Conservation (phyloP, 2,113 vertebrate species). For the Narcine bancroftii region DNA sequence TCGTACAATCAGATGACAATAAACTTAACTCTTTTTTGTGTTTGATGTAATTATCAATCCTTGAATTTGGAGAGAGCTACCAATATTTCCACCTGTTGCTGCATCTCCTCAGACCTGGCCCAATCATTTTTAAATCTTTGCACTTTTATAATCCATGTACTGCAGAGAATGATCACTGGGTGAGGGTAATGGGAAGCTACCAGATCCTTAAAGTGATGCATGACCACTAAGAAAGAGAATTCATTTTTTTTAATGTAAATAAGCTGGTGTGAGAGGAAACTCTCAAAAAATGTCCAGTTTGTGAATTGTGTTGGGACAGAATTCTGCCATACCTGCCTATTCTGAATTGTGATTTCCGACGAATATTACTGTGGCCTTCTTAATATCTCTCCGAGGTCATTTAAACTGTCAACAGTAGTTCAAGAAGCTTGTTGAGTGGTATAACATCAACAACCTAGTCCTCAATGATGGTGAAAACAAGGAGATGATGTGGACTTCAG, state of each 20-base stretch:
- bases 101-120: constrained; percentile 12
- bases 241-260: neutral
- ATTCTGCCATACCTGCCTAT: neutral
- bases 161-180: neutral
- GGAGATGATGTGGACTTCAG: too few relatives aligned
- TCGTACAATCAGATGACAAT: too few relatives aligned
- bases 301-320: neutral
- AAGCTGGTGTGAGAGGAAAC: neutral
- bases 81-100: neutral
- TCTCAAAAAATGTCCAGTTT: too few relatives aligned
- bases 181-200: neutral
- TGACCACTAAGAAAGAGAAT: neutral
- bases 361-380: neutral
- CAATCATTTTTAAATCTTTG: neutral
- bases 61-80: neutral
- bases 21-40: too few relatives aligned
- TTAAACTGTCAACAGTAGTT: neutral
- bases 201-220: neutral
- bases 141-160: neutral
- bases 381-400: too few relatives aligned
- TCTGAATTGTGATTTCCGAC: neutral
- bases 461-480: too few relatives aligned
- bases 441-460: too few relatives aligned
- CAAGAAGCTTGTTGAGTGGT: too few relatives aligned
- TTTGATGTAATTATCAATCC: neutral